Percentiles rank a stretch among this genome's conserved stretches.
These are phyloP conservation scores for Sarcophilus harrisii DNA, from an alignment of 2,797 vertebrate genomes.

Conservation along the genomic window DNA sequence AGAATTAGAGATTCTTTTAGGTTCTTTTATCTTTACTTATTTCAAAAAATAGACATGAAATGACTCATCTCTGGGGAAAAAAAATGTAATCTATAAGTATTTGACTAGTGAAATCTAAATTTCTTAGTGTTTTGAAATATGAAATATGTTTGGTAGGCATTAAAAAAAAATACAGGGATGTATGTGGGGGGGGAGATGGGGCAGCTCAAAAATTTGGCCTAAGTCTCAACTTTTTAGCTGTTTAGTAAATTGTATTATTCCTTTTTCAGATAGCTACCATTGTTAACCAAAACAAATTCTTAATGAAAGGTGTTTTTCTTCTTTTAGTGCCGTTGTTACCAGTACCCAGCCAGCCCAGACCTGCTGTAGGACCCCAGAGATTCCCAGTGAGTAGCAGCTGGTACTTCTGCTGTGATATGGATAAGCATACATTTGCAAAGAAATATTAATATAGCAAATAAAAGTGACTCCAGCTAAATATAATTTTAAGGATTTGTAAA, in stretches of 20 bases:
- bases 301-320: conserved; percentile 84
- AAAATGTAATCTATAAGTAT: not conserved
- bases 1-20: not conserved
- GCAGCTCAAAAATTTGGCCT: not conserved
- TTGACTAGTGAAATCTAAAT: not conserved
- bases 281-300: conserved; percentile 69
- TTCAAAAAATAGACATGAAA: not conserved
- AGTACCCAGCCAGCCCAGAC: conserved; percentile 96
- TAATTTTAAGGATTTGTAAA: conserved; percentile 91
- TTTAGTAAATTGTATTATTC: not conserved
- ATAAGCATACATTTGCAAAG: conserved; percentile 85
- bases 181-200: fast-evolving
- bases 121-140: not conserved
- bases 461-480: conserved; percentile 87
- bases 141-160: not conserved
- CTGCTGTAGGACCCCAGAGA: conserved; percentile 96
- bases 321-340: conserved; percentile 97
- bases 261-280: not conserved
- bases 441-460: conserved; percentile 92
- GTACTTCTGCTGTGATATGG: conserved; percentile 85
- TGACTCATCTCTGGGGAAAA: not conserved
- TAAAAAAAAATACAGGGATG: not conserved
- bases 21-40: not conserved
- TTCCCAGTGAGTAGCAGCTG: conserved; percentile 97
- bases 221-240: not conserved